Evolutionary conservation across 2,888 invertebrate genomes (phyloP).

Genomic region (Plebejus anna): DNA sequence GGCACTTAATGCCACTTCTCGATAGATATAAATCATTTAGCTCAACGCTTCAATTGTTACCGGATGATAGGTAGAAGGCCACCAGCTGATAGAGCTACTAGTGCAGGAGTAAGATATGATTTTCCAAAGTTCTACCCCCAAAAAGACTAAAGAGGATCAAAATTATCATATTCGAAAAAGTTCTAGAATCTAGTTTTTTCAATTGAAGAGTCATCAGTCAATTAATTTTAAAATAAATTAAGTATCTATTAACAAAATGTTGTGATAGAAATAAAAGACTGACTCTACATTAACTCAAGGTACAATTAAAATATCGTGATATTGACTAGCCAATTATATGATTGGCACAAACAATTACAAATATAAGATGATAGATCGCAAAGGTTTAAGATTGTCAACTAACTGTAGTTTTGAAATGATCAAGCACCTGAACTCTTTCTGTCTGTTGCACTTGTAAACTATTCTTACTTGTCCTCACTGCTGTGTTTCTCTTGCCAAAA

Average conservation of each 20-base stretch:
- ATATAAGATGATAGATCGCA: not conserved
- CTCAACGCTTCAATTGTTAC: constrained; percentile 26
- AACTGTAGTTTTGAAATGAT: not conserved
- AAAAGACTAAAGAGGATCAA: too few species aligned
- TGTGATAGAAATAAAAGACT: too few species aligned
- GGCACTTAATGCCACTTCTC: constrained; percentile 30
- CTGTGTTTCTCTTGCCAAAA: constrained; percentile 11
- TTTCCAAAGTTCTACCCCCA: too few species aligned
- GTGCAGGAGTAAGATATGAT: too few species aligned
- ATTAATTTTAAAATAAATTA: too few species aligned
- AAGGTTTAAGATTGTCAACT: constrained; percentile 16
- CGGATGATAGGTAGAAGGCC: constrained; percentile 21
- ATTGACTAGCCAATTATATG: not conserved
- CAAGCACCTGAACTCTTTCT: constrained; percentile 23
- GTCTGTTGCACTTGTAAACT: constrained; percentile 12
- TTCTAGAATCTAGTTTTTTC: too few species aligned
- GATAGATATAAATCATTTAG: constrained; percentile 22
- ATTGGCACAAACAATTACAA: not conserved
- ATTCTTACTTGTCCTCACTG: constrained; percentile 21
- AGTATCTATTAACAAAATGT: too few species aligned
- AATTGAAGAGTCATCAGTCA: too few species aligned
- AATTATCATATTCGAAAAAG: too few species aligned
- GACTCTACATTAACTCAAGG: too few species aligned
- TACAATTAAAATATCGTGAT: not conserved
- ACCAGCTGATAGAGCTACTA: not conserved